Evolutionary conservation across 1,140 invertebrate genomes (phyloP), one percentile per base, ranked within the genome.

Genomic region (Acromyrmex charruanus): DNA sequence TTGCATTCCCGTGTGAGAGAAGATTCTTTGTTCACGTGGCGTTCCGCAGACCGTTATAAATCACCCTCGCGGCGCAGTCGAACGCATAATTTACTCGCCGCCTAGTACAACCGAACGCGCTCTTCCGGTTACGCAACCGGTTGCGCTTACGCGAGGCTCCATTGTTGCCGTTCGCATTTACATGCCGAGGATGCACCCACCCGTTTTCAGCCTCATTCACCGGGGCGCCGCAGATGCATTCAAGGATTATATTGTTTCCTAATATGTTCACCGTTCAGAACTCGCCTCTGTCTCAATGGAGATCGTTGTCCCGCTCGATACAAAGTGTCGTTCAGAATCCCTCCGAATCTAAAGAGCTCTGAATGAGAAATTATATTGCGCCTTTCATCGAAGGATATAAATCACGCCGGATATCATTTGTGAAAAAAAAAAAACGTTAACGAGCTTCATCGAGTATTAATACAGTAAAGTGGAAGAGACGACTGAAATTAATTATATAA

Each of bases 91-190:
- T 90, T 80, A 85, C 49, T 25, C n/a, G 10, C 35, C 66, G 53
- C 66, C 88, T n/a, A 35, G 72, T 44, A 72, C 59, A 81, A 49
- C 51, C 86, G 63, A 87, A 85, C 14, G 16, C 51, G 65, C 86
- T 82, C 87, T 91, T 91, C 89, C 89, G 89, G 89, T 90, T 90
- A 90, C 86, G 89, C 89, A 90, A 90, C 89, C 89, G 89, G 86
- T 90, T 88, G 89, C 80, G 89, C 86, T 80, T 90, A 90, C 86
- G 86, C 75, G 69, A n/a, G 51, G 16, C 71, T 39, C 86, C 89
- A 90, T 90, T 90, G 89, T 90, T 21, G 35, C 58, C 74, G 72
- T 51, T 66, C 81, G 31, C 80, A 88, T 88, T 90, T 90, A 88
- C 89, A 90, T 88, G 80, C 61, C 81, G 89, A 77, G 86, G 66